These are phyloP conservation scores for Halyomorpha halys DNA, from an alignment of 1,140 invertebrate species.

Conservation along the genomic window DNA sequence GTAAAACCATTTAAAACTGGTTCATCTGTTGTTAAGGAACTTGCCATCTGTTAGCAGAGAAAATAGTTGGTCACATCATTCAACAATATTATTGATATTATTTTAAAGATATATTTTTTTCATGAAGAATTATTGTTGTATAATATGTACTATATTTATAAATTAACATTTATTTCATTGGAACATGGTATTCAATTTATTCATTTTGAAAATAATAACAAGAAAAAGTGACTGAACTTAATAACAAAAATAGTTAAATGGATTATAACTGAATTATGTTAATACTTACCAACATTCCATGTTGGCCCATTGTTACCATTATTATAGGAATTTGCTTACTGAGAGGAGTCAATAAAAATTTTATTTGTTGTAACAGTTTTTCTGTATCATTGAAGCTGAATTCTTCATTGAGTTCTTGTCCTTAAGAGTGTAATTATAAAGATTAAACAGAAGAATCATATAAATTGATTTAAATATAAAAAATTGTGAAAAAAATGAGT, in stretches of 20 bases:
- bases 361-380: conserved; percentile 23
- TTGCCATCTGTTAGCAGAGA: not conserved
- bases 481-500: no score
- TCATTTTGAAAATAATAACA: conserved; percentile 22
- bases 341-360: conserved; percentile 20
- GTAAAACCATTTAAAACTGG: not conserved
- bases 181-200: not conserved
- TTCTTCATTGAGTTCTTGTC: conserved; percentile 12
- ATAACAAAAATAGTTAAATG: no score
- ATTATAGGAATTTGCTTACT: conserved; percentile 25
- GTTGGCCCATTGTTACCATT: conserved; percentile 28
- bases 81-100: not conserved
- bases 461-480: no score
- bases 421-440: not conserved
- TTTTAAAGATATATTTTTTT: not conserved
- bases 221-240: no score
- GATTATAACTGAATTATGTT: not conserved
- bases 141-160: no score
- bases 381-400: conserved; percentile 10
- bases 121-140: not conserved
- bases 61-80: not conserved
- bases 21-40: not conserved
- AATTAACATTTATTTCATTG: not conserved
- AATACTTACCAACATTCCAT: conserved; percentile 28
- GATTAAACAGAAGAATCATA: not conserved